Base-by-base conservation (phyloP, 92 coral and sea anemone genomes). In the Virgularia gustaviana region DNA sequence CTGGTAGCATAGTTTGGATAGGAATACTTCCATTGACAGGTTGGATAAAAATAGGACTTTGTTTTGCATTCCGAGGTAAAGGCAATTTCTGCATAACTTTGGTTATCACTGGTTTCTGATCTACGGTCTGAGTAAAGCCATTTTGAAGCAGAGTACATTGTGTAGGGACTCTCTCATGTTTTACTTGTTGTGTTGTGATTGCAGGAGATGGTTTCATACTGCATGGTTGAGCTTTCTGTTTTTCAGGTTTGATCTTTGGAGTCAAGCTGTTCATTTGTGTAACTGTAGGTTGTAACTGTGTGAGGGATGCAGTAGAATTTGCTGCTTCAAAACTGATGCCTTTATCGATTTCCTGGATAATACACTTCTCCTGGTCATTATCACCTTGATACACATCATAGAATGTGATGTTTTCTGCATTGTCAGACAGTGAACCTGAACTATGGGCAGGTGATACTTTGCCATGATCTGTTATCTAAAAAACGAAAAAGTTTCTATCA, bases 21-120 rank as follows among this genome's bases (percentile, higher is more conserved):
- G 75, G 75, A 30, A 68, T 49, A 32, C 37, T 51, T 33, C 75
- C 60, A 30, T 68, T 49, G 9, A 68, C 44, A 33, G 58, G 61
- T 31, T 68, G 71, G 34, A 68, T 34, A 15, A 68, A 68, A 33
- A 68, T 68, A 31, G 75, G 75, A 19, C 35, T 49, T 68, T 68
- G 75, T 22, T 68, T 68, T 0, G 75, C 31, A 34, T 68, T 49
- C 9, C 75, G 75, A 49, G 75, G 75, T 8, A 68, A 35, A 19
- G 75, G 75, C 28, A 68, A 29, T 32, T 68, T 68, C n/a, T 65
- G 72, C 11, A 68, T 45, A 49, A 44, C 35, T 15, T 68, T 53
- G 18, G 54, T 19, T 15, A 66, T 16, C 11, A 66, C 57, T 24
- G 73, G 73, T 18, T 66, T 66, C 34, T 66, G 73, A 30, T 66